Evolutionary conservation across 2,113 vertebrate genomes (phyloP).

Genomic region (Triplophysa rosa): DNA sequence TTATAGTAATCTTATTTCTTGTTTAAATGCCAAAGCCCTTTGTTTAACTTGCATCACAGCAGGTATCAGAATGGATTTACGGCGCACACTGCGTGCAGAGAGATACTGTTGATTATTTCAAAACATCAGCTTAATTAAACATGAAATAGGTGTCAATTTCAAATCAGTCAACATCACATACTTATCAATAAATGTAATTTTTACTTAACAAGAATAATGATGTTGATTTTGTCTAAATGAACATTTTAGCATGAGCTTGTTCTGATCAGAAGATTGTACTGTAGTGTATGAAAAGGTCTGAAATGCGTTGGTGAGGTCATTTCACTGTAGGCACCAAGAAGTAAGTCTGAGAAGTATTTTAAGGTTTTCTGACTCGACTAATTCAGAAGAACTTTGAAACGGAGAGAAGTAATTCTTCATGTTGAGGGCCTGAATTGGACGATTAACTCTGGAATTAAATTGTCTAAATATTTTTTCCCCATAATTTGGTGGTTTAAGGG

Average conservation of each 20-base stretch:
- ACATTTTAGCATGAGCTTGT: not conserved
- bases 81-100: not conserved
- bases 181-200: conserved; percentile 22
- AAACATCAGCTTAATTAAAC: conserved; percentile 28
- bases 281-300: not conserved
- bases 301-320: not conserved
- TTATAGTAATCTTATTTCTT: conserved; percentile 3
- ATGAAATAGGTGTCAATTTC: conserved; percentile 24
- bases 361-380: not conserved
- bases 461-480: conserved; percentile 3
- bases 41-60: conserved; percentile 2
- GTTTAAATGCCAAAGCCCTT: conserved; percentile 5
- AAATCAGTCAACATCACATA: conserved; percentile 19
- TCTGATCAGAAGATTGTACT: not conserved
- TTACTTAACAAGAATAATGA: conserved; percentile 14
- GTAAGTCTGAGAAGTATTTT: not conserved
- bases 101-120: conserved; percentile 18
- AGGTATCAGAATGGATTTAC: conserved; percentile 16
- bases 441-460: not conserved
- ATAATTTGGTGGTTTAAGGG: not conserved
- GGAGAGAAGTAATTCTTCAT: not conserved
- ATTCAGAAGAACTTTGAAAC: not conserved
- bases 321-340: not conserved
- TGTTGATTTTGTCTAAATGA: conserved; percentile 22
- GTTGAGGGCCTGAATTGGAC: not conserved